These are phyloP conservation scores for Hassar affinis DNA, from an alignment of 2,113 vertebrate species.

Conservation along the genomic window DNA sequence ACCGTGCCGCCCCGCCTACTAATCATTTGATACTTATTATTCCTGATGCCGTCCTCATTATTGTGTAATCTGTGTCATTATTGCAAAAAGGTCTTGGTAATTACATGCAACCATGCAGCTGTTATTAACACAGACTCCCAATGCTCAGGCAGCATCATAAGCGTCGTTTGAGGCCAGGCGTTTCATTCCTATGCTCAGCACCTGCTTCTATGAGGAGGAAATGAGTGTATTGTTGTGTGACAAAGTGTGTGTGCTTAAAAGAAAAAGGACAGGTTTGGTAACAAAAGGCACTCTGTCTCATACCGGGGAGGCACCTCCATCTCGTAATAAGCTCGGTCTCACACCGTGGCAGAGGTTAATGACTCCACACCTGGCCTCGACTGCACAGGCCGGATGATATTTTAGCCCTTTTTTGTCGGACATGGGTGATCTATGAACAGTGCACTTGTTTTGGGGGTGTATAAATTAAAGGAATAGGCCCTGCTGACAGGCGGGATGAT, in stretches of 20 bases:
- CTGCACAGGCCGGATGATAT: slow-evolving; percentile 77
- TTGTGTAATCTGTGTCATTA: background rate
- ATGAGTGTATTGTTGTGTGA: slow-evolving; percentile 65
- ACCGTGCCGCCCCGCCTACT: no score
- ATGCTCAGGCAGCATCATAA: slow-evolving; percentile 22
- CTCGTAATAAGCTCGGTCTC: slow-evolving; percentile 79
- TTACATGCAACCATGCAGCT: background rate
- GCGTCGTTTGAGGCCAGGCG: slow-evolving; percentile 42
- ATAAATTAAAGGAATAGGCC: slow-evolving; percentile 91
- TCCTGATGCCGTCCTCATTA: no score
- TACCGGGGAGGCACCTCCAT: slow-evolving; percentile 71
- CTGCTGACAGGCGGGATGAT: slow-evolving; percentile 87
- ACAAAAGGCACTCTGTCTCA: slow-evolving; percentile 61
- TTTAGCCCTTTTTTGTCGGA: slow-evolving; percentile 69
- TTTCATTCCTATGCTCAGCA: slow-evolving; percentile 43
- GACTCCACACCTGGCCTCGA: slow-evolving; percentile 79
- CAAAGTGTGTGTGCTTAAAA: slow-evolving; percentile 59
- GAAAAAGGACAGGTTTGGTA: slow-evolving; percentile 63
- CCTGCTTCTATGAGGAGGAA: slow-evolving; percentile 53
- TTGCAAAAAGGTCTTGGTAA: background rate
- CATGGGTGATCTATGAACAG: slow-evolving; percentile 83
- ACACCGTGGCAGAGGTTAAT: slow-evolving; percentile 81
- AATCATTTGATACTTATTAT: background rate
- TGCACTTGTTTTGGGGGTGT: slow-evolving; percentile 81
- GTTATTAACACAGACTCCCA: background rate